Evolutionary conservation across 2,113 vertebrate genomes (phyloP).

Genomic region (Plecturocebus donacophilus): DNA sequence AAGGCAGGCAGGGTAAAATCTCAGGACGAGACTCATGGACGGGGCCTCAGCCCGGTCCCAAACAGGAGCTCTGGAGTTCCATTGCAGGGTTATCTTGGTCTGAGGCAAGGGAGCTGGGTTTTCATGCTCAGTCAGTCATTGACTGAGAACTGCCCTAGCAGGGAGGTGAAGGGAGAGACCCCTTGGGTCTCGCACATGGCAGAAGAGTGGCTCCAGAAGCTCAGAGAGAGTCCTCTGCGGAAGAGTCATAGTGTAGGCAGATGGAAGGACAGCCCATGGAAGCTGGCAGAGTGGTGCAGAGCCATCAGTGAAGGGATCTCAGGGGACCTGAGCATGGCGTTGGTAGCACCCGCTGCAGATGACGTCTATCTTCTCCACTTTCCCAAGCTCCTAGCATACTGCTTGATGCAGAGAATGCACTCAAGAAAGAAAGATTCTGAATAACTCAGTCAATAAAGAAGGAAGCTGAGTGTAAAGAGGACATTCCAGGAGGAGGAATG

Average conservation of each 20-base stretch:
- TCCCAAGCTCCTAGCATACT: background rate
- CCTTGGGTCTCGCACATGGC: background rate
- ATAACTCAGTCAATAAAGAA: too few species aligned
- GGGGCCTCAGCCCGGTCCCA: background rate
- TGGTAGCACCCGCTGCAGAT: too few species aligned
- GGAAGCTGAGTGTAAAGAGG: background rate
- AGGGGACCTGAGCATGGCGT: background rate
- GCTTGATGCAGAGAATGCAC: background rate
- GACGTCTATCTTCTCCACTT: background rate
- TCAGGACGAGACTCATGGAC: background rate
- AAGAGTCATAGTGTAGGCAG: background rate
- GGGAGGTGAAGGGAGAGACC: too few species aligned
- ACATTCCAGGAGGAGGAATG: background rate
- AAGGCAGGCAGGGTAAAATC: too few species aligned
- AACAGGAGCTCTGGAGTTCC: too few species aligned
- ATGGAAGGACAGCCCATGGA: background rate
- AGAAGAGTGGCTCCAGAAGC: background rate
- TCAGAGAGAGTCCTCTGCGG: background rate
- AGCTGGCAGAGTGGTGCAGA: background rate
- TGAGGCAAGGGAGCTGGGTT: background rate
- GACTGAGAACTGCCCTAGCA: background rate
- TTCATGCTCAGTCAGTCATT: background rate
- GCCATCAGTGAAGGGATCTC: background rate
- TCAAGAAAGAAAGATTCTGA: background rate
- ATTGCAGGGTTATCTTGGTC: background rate